phyloP scores from a whole-genome alignment of 2,888 invertebrate species.

The Sesia bembeciformis region DNA sequence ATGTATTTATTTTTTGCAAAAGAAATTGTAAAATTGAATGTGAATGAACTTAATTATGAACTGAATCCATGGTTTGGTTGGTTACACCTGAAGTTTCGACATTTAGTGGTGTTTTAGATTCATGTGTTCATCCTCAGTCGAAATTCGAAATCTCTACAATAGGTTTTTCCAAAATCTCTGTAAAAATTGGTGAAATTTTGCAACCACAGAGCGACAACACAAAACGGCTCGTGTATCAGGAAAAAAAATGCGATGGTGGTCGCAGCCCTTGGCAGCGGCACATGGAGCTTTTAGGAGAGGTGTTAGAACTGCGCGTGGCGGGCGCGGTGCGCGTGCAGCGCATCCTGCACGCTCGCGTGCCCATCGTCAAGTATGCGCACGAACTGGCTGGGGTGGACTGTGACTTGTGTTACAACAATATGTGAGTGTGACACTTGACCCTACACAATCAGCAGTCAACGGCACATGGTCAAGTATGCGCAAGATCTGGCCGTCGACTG shows the following conservation, averaged over 20 bases:
- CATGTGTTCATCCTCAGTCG: no score
- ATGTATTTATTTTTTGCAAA: no score
- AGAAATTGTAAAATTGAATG: no score
- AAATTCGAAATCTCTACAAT: no score
- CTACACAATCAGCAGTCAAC: no score
- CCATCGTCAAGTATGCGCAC: slow-evolving; percentile 91
- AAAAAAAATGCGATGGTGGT: slow-evolving; percentile 60
- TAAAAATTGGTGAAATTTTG: background rate
- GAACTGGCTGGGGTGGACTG: slow-evolving; percentile 84
- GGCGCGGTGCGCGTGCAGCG: slow-evolving; percentile 80
- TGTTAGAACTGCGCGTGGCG: slow-evolving; percentile 79
- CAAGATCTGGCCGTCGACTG: no score
- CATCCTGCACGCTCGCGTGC: slow-evolving; percentile 89
- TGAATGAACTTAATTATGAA: no score
- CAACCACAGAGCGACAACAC: slow-evolving; percentile 19
- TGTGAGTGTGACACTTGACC: slow-evolving; percentile 71
- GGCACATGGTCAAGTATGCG: background rate
- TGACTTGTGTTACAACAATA: slow-evolving; percentile 87
- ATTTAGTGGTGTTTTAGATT: no score
- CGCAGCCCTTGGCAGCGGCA: slow-evolving; percentile 75
- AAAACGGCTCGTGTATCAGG: slow-evolving; percentile 49
- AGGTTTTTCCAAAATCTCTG: no score
- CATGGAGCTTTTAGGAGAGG: slow-evolving; percentile 78
- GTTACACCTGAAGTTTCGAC: no score
- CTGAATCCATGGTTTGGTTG: no score